Percentiles rank a stretch among this genome's conserved stretches.
Conservation (phyloP, 2,888 invertebrate genomes). For the Phaonia tiefii region DNA sequence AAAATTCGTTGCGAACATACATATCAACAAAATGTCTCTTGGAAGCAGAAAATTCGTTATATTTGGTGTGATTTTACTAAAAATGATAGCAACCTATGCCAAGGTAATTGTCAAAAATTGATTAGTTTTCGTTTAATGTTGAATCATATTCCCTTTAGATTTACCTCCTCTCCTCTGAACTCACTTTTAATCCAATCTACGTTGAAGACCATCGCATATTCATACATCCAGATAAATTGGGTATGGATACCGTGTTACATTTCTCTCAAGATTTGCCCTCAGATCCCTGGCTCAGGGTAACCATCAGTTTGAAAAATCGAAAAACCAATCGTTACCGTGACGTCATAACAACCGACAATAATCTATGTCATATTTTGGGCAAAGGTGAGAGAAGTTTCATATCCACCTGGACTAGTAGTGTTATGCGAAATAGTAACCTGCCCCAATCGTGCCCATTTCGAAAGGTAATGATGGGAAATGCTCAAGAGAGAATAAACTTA, state of each 20-base stretch:
- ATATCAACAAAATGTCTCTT: too few species aligned
- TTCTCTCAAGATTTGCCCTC: neutral
- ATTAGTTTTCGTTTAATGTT: too few species aligned
- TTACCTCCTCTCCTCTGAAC: neutral
- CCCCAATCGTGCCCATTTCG: conserved; percentile 68
- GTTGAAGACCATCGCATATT: conserved; percentile 23
- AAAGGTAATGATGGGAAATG: conserved; percentile 65
- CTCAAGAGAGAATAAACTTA: neutral
- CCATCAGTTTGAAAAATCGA: neutral
- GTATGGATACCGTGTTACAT: conserved; percentile 29
- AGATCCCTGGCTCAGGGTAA: conserved; percentile 16
- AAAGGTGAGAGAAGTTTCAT: conserved; percentile 62
- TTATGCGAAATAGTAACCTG: conserved; percentile 70
- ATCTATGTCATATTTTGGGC: conserved; percentile 70
- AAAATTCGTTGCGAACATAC: too few species aligned
- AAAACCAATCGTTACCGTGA: conserved; percentile 67
- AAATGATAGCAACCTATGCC: too few species aligned
- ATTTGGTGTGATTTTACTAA: too few species aligned
- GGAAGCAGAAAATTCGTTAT: too few species aligned
- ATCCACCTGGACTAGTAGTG: conserved; percentile 65
- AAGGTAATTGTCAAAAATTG: too few species aligned
- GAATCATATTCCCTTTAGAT: neutral
- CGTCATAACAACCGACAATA: conserved; percentile 69
- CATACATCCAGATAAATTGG: neutral
- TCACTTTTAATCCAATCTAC: conserved; percentile 20